phyloP scores from a whole-genome alignment of 2,888 invertebrate genomes.

The Synergus laeviventris region DNA sequence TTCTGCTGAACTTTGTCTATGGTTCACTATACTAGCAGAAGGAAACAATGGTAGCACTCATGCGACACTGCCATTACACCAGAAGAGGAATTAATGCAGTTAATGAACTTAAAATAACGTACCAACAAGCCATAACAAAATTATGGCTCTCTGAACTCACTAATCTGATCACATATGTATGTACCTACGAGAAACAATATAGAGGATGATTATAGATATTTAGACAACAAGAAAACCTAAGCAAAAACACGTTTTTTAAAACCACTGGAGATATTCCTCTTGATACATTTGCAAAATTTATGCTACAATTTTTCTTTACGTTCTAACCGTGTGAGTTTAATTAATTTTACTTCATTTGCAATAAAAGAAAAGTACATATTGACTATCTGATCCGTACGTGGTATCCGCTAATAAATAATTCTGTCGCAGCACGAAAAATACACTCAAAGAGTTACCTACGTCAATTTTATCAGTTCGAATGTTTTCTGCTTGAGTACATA shows the following conservation, averaged over 20 bases:
- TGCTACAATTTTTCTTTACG: not conserved
- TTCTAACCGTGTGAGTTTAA: not conserved
- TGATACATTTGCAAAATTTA: not conserved
- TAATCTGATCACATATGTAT: not conserved
- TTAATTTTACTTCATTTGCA: too few relatives aligned
- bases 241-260: too few relatives aligned
- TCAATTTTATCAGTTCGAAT: slow-evolving; percentile 27
- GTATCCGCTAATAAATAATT: slow-evolving; percentile 11
- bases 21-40: slow-evolving; percentile 44
- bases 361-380: not conserved
- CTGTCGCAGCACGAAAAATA: not conserved
- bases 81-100: not conserved
- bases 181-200: not conserved
- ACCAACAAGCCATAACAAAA: not conserved
- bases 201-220: not conserved
- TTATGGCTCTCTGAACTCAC: not conserved
- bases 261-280: too few relatives aligned
- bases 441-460: slow-evolving; percentile 6
- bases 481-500: slow-evolving; percentile 1
- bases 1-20: slow-evolving; percentile 62
- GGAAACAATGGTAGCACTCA: slow-evolving; percentile 51
- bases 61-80: not conserved
- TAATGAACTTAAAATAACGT: not conserved
- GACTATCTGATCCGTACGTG: not conserved
- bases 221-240: not conserved